Evolutionary conservation across 2,797 vertebrate genomes (phyloP).

Genomic region (Bradypodion pumilum): DNA sequence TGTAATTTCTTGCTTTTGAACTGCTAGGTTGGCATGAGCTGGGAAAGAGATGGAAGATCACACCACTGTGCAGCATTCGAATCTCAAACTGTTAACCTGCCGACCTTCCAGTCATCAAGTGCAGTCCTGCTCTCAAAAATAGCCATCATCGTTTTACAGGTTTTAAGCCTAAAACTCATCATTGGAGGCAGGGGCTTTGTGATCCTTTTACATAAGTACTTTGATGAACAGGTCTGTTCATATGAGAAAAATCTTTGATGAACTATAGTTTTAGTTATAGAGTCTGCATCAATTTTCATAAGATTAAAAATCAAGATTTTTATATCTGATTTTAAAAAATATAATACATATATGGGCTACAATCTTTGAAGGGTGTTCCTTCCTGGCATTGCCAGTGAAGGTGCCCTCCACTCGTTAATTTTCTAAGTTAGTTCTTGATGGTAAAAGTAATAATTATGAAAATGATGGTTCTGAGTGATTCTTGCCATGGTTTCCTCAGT

Average conservation of each 20-base stretch:
- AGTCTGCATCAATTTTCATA: neutral
- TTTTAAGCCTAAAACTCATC: neutral
- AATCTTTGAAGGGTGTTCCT: neutral
- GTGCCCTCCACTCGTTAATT: neutral
- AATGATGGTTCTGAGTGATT: too few species aligned
- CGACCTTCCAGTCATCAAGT: too few species aligned
- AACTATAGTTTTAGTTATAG: neutral
- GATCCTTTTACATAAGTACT: too few species aligned
- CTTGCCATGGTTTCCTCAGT: too few species aligned
- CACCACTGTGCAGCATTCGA: too few species aligned
- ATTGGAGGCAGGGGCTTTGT: neutral
- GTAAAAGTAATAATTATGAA: too few species aligned
- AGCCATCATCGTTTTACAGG: neutral
- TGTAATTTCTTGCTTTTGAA: too few species aligned
- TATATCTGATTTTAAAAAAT: neutral
- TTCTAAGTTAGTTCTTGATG: too few species aligned
- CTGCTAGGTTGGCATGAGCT: too few species aligned
- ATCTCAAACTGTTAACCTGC: too few species aligned
- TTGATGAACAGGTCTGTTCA: neutral
- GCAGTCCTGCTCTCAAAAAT: too few species aligned
- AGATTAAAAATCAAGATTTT: neutral
- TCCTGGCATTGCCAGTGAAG: neutral
- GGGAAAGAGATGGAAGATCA: too few species aligned
- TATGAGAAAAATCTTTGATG: neutral
- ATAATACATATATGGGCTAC: neutral